A percentile compares a stretch with the other conserved stretches of the same genome.
Evolutionary conservation across 1,140 invertebrate genomes (phyloP).

Genomic region (Whitmania pigra): DNA sequence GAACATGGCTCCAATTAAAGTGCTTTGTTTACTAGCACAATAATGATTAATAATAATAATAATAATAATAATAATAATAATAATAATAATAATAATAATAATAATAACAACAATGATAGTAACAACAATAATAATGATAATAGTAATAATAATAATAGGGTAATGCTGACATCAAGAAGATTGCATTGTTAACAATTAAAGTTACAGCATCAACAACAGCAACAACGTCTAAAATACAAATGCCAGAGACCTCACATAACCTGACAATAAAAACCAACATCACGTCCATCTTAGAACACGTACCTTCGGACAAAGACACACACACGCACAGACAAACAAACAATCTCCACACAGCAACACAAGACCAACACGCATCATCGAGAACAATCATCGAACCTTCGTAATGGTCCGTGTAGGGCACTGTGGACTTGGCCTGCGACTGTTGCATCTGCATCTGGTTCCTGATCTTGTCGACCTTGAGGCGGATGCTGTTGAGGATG

Average conservation of each 20-base stretch:
- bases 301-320: too few species aligned
- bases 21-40: not conserved
- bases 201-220: not conserved
- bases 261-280: not conserved
- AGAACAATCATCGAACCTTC: not conserved
- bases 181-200: too few species aligned
- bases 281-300: not conserved
- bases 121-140: not conserved
- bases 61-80: not conserved
- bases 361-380: not conserved
- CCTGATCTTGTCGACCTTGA: slow-evolving; percentile 17
- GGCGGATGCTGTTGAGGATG: slow-evolving; percentile 17
- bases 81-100: not conserved
- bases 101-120: not conserved
- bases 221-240: not conserved
- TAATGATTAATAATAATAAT: not conserved
- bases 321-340: not conserved
- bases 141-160: not conserved
- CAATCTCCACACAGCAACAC: not conserved
- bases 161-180: not conserved
- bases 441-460: slow-evolving; percentile 12
- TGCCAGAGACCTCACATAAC: too few species aligned
- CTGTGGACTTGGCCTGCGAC: not conserved
- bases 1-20: not conserved
- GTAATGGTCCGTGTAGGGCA: slow-evolving; percentile 16